Percentiles rank a stretch among this genome's conserved stretches.
These are phyloP conservation scores for Pelodytes ibericus DNA, from an alignment of 2,797 vertebrate genomes.

Conservation along the genomic window DNA sequence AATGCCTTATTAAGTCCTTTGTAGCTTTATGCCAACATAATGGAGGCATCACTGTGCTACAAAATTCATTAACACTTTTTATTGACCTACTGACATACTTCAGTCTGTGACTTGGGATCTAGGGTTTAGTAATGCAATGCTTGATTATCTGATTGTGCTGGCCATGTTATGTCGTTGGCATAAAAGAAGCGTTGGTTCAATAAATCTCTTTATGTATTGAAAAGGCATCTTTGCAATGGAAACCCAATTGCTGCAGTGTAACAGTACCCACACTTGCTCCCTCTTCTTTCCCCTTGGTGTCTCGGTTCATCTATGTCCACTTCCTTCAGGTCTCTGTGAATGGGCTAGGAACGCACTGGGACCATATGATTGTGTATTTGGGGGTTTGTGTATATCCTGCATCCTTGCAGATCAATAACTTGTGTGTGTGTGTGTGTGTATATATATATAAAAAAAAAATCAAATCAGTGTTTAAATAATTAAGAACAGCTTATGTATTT, in stretches of 20 bases:
- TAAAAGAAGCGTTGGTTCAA: too few relatives aligned
- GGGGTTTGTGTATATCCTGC: conserved; percentile 82
- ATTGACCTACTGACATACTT: too few relatives aligned
- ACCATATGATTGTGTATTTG: conserved; percentile 82
- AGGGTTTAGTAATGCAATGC: too few relatives aligned
- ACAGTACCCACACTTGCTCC: background rate
- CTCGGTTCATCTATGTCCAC: conserved; percentile 58
- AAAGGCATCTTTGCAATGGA: background rate
- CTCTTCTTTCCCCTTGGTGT: conserved; percentile 60
- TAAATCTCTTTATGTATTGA: too few relatives aligned
- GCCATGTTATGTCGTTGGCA: too few relatives aligned
- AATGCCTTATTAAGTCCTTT: too few relatives aligned
- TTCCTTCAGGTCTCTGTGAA: conserved; percentile 66
- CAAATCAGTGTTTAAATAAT: conserved; percentile 82
- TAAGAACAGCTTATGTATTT: conserved; percentile 80
- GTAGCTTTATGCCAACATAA: too few relatives aligned
- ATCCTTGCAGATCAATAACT: conserved; percentile 80
- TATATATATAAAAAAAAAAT: conserved; percentile 64
- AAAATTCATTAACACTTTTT: too few relatives aligned
- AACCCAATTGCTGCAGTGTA: background rate
- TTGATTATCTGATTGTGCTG: too few relatives aligned
- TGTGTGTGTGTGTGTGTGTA: conserved; percentile 81
- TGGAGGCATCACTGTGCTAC: too few relatives aligned
- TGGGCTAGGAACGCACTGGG: conserved; percentile 67
- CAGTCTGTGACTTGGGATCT: too few relatives aligned